Conservation (phyloP, 2,888 invertebrate species). For the Morpho deidamia region DNA sequence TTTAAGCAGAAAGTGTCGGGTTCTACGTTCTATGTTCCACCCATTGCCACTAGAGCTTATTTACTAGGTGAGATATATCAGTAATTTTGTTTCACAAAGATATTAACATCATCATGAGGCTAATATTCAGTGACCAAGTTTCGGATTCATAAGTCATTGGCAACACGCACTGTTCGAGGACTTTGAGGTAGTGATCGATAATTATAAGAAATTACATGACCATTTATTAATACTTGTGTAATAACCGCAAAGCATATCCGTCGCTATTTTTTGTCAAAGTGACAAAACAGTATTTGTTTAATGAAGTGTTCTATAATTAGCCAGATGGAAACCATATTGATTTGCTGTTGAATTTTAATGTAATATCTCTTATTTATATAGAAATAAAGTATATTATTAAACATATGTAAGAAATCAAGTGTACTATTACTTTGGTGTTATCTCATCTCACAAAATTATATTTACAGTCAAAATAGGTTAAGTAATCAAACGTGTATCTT, state of each 20-base stretch:
- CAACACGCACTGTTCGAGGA: too few relatives aligned
- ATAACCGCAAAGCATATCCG: not conserved
- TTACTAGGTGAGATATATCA: too few relatives aligned
- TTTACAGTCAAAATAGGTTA: not conserved
- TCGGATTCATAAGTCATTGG: too few relatives aligned
- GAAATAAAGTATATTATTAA: not conserved
- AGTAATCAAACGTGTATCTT: not conserved
- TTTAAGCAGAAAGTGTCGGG: too few relatives aligned
- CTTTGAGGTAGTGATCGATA: not conserved
- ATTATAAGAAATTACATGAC: not conserved
- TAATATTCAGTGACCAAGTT: too few relatives aligned
- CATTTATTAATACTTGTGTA: not conserved
- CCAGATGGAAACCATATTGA: not conserved
- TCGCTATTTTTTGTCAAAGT: conserved; percentile 9
- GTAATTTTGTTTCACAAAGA: too few relatives aligned
- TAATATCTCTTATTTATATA: not conserved
- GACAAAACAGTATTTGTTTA: conserved; percentile 34
- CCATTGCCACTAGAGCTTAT: too few relatives aligned
- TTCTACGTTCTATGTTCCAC: too few relatives aligned
- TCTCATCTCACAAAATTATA: not conserved
- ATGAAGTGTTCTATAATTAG: conserved; percentile 31
- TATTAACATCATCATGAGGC: too few relatives aligned
- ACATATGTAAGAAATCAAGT: not conserved
- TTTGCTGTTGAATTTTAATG: not conserved
- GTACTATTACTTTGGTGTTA: not conserved